Percentiles rank a stretch among this genome's conserved stretches.
phyloP scores from a whole-genome alignment of 92 coral and sea anemone genomes.

The Palythoa heliodiscus region DNA sequence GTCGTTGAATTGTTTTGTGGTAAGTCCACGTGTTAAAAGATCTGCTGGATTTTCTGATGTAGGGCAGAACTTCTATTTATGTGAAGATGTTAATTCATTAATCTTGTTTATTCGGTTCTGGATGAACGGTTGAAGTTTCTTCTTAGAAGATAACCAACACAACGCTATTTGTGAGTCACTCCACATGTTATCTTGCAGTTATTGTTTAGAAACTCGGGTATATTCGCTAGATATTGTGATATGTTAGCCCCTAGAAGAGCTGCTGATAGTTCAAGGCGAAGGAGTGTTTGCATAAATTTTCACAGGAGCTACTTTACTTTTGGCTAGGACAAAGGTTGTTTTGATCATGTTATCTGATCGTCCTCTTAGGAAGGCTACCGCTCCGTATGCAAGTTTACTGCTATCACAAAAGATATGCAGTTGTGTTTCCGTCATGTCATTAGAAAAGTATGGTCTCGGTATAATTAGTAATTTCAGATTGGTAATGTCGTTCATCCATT shows the following conservation, averaged over 20 bases:
- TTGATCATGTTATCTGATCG: neutral
- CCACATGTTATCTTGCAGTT: neutral
- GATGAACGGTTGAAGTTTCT: constrained; percentile 39
- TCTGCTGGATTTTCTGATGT: constrained; percentile 54
- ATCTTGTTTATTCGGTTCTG: constrained; percentile 48
- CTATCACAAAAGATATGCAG: constrained; percentile 63
- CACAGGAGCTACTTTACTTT: constrained; percentile 46
- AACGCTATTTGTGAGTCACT: constrained; percentile 38
- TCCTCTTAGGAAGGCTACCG: constrained; percentile 58
- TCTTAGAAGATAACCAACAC: constrained; percentile 24
- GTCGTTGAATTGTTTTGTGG: neutral
- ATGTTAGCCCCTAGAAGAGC: constrained; percentile 42
- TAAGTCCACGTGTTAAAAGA: constrained; percentile 33
- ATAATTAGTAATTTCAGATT: constrained; percentile 25
- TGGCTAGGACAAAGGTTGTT: constrained; percentile 44
- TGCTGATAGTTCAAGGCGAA: constrained; percentile 35
- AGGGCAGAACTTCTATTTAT: constrained; percentile 23
- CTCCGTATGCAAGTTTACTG: constrained; percentile 60
- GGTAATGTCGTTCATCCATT: constrained; percentile 29
- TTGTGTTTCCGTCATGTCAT: constrained; percentile 18
- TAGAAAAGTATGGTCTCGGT: constrained; percentile 42
- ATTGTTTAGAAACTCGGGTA: neutral
- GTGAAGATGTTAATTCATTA: constrained; percentile 15
- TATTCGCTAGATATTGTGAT: constrained; percentile 10
- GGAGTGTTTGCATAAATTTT: constrained; percentile 43